Base-by-base conservation (phyloP, 2,113 vertebrate genomes). In the Percopsis transmontana region DNA sequence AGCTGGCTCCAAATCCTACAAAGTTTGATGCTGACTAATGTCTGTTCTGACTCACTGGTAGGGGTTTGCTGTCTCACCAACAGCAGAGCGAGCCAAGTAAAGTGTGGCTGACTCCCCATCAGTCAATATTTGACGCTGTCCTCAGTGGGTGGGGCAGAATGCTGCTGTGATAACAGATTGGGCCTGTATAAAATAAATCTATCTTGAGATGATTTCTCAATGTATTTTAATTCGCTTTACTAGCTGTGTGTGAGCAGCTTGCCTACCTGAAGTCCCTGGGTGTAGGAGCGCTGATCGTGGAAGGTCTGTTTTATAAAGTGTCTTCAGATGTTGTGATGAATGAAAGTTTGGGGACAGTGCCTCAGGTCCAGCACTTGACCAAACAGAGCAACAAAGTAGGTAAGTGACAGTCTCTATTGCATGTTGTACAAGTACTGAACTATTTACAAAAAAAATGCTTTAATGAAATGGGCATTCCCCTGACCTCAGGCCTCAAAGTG, bases 201-300 rank as follows among this genome's bases (percentile, higher is more conserved):
- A 44, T 10, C 42, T 44, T 44, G 12, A 44, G 10, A 44, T 44
- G 42, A 40, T n/a, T n/a, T n/a, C n/a, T 33, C 27, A 6, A 7
- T 33, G 8, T 6, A 33, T 47, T 50, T 50, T 2, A 19, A 19
- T 51, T 51, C 16, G 18, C 64, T 27, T 63, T 11, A 13, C 24
- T 38, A 93, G 92, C 19, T 9, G 42, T 91, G 63, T 80, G 80
- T 10, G 77, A 87, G 20, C 82, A 62, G 24, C 74, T 93, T 23
- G 76, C 81, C 0, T 86, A 91, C 79, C 72, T 93, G 52, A 86
- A 60, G 77, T 87, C 88, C 33, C 64, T 91, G 85, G 82, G 89
- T 8, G 61, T 90, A 0, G 81, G 88, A 1, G 76, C 83, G 15
- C 47, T 93, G 1, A 87, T 93, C 47, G 66, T 93, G 72, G 70